Evolutionary conservation across 1,140 invertebrate species (phyloP).

Genomic region (Samia ricini): DNA sequence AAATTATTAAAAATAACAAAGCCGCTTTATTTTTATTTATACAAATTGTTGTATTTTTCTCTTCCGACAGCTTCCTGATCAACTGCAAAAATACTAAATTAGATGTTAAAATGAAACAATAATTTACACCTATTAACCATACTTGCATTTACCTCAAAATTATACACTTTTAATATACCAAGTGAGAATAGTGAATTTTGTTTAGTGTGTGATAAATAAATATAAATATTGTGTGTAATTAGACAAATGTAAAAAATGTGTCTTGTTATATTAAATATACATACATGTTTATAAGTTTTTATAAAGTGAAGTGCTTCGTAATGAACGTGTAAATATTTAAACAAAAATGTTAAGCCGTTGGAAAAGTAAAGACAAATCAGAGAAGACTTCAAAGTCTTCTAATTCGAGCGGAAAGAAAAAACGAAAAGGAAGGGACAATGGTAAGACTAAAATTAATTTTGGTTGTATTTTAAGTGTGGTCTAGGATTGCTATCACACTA

Average conservation of each 20-base stretch:
- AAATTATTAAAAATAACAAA: too few relatives aligned
- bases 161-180: neutral
- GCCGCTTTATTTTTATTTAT: too few relatives aligned
- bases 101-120: too few relatives aligned
- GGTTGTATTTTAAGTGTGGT: too few relatives aligned
- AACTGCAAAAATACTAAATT: too few relatives aligned
- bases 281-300: neutral
- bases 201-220: too few relatives aligned
- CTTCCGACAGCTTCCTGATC: too few relatives aligned
- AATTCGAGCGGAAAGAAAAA: conserved; percentile 65
- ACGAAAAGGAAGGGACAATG: conserved; percentile 66
- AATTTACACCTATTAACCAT: too few relatives aligned
- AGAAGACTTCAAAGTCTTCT: conserved; percentile 64
- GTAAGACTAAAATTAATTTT: conserved; percentile 37
- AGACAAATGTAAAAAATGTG: neutral
- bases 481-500: too few relatives aligned
- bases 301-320: neutral
- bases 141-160: neutral
- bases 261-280: neutral
- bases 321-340: neutral
- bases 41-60: too few relatives aligned
- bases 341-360: conserved; percentile 67
- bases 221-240: neutral
- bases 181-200: too few relatives aligned
- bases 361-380: conserved; percentile 73